These are phyloP conservation scores for Sapajus apella DNA, from an alignment of 2,113 vertebrate species.

Conservation along the genomic window DNA sequence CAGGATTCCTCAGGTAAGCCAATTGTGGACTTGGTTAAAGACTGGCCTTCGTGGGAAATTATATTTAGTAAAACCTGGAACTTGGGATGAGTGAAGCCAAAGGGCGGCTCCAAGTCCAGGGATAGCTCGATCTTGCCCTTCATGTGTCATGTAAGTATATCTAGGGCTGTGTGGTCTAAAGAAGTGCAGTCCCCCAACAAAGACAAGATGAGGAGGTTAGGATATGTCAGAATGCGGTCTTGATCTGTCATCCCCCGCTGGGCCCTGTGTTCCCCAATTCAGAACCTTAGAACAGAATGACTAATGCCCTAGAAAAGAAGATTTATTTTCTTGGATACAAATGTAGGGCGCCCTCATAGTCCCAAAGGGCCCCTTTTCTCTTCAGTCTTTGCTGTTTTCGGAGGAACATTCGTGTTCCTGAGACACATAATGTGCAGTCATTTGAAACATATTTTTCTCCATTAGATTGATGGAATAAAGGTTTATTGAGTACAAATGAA, in stretches of 20 bases:
- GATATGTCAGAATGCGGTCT: neutral
- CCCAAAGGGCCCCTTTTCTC: neutral
- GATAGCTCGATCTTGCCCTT: neutral
- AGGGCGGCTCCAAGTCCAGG: neutral
- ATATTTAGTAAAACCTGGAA: neutral
- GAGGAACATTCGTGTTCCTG: neutral
- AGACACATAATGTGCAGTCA: neutral
- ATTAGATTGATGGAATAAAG: neutral
- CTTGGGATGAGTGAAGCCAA: neutral
- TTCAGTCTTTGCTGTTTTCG: neutral
- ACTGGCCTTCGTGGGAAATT: neutral
- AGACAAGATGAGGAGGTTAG: neutral
- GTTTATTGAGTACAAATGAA: neutral
- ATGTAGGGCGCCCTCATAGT: neutral
- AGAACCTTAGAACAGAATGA: neutral
- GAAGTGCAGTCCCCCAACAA: neutral
- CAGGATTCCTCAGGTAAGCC: neutral
- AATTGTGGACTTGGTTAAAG: neutral
- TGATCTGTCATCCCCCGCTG: neutral
- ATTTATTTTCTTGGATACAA: neutral
- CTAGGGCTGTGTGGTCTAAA: neutral
- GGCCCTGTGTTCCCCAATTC: neutral
- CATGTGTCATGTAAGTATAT: neutral
- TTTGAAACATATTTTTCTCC: neutral
- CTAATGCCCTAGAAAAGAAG: neutral